A percentile compares a stretch with the other conserved stretches of the same genome.
Evolutionary conservation across 1,140 invertebrate species (phyloP).

Genomic region (Drosophila watanabei): DNA sequence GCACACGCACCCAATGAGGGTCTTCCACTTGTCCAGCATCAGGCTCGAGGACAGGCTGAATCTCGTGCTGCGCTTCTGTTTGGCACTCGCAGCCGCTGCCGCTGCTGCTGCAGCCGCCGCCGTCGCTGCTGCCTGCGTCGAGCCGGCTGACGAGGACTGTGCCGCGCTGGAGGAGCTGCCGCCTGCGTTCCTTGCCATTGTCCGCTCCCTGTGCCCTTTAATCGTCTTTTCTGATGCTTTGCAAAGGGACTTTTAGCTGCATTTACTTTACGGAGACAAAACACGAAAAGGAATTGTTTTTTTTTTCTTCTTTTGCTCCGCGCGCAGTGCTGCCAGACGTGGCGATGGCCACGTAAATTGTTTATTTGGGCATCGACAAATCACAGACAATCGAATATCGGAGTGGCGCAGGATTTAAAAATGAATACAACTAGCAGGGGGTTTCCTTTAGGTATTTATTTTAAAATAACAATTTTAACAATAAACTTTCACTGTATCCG

Average conservation of each 20-base stretch:
- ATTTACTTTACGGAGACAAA: conserved; percentile 1
- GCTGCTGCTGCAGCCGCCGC: conserved; percentile 41
- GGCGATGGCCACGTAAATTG: conserved; percentile 11
- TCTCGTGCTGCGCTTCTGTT: conserved; percentile 51
- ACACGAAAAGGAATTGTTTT: conserved; percentile 6
- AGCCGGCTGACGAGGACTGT: conserved; percentile 13
- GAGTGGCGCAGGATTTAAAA: background rate
- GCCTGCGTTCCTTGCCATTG: conserved; percentile 44
- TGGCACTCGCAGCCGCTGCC: conserved; percentile 44
- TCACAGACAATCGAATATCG: background rate
- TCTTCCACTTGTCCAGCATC: conserved; percentile 81
- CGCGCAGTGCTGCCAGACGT: conserved; percentile 7
- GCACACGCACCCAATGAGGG: conserved; percentile 73
- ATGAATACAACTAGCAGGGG: too few relatives aligned
- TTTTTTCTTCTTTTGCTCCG: background rate
- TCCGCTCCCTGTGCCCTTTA: conserved; percentile 12
- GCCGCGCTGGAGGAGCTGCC: conserved; percentile 25
- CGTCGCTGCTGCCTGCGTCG: conserved; percentile 21
- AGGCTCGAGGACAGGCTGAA: conserved; percentile 64
- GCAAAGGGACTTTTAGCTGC: background rate
- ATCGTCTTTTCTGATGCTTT: conserved; percentile 1
- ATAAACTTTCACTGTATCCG: too few relatives aligned
- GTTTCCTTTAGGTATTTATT: background rate
- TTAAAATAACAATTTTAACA: background rate
- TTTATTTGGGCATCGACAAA: conserved; percentile 3